Evolutionary conservation across 2,797 vertebrate species (phyloP).

Genomic region (Microctenopoma lineatum): DNA sequence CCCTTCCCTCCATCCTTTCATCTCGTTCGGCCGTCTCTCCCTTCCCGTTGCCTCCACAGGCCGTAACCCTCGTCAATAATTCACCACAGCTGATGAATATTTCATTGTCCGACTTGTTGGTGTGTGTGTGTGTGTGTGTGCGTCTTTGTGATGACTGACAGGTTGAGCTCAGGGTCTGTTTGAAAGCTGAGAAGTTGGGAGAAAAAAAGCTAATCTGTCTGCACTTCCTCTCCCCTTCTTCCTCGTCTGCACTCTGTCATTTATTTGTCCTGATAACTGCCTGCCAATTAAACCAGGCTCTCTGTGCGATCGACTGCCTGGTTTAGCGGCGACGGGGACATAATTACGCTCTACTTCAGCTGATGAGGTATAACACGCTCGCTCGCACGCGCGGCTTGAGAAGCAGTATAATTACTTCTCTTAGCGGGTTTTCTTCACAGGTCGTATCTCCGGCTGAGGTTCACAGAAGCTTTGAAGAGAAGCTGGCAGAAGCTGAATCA

Average conservation of each 20-base stretch:
- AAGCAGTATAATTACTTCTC: slow-evolving; percentile 35
- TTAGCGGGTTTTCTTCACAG: slow-evolving; percentile 23
- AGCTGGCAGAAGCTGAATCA: slow-evolving; percentile 11
- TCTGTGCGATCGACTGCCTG: slow-evolving; percentile 22
- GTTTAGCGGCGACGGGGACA: slow-evolving; percentile 11
- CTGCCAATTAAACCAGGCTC: slow-evolving; percentile 41
- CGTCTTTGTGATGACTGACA: slow-evolving; percentile 49
- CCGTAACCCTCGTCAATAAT: slow-evolving; percentile 63
- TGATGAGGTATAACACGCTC: slow-evolving; percentile 36
- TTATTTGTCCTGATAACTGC: slow-evolving; percentile 42
- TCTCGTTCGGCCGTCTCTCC: slow-evolving; percentile 13
- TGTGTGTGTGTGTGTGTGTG: slow-evolving; percentile 12
- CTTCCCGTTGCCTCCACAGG: slow-evolving; percentile 22
- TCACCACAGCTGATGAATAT: slow-evolving; percentile 55
- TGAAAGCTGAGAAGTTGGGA: slow-evolving; percentile 2
- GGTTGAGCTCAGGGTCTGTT: slow-evolving; percentile 42
- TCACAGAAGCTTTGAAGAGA: slow-evolving; percentile 42
- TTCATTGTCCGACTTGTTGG: slow-evolving; percentile 54
- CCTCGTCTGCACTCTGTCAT: slow-evolving; percentile 10
- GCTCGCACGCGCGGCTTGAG: slow-evolving; percentile 1
- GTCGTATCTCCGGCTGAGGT: slow-evolving; percentile 38
- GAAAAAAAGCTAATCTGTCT: not conserved
- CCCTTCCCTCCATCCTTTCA: slow-evolving; percentile 41
- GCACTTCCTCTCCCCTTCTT: not conserved
- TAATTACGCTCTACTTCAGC: slow-evolving; percentile 37